These are phyloP conservation scores for Pipistrellus nathusii DNA, from an alignment of 2,797 vertebrate genomes.

Conservation along the genomic window DNA sequence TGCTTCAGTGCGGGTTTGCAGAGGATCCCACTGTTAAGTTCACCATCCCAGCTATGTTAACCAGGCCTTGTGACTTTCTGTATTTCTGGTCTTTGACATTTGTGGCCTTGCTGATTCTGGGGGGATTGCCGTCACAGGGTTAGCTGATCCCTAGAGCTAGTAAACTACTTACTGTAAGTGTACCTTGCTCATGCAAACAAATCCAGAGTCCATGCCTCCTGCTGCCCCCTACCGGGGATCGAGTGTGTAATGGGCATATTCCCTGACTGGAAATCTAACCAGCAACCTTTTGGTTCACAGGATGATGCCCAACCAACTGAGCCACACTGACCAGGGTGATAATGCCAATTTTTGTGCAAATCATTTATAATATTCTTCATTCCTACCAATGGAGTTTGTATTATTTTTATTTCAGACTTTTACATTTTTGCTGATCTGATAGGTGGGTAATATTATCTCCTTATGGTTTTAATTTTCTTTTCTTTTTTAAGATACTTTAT, in stretches of 20 bases:
- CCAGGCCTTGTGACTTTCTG: not conserved
- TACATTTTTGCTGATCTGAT: not conserved
- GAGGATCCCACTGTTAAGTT: not conserved
- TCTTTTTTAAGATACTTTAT: no score
- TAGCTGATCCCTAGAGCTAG: not conserved
- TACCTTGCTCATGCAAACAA: not conserved
- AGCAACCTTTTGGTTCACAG: not conserved
- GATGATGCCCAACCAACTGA: not conserved
- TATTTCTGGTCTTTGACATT: not conserved
- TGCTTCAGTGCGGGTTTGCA: not conserved
- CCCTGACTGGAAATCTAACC: not conserved
- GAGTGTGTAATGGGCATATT: not conserved
- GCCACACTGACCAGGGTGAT: not conserved
- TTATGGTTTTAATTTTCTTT: not conserved
- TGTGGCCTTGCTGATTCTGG: not conserved
- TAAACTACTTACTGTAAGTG: no score
- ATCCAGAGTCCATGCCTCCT: not conserved
- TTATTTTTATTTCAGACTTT: not conserved
- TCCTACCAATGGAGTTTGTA: not conserved
- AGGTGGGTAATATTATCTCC: not conserved
- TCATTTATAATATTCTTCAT: not conserved
- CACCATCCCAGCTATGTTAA: not conserved
- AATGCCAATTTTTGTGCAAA: not conserved
- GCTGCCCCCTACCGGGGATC: fast-evolving
- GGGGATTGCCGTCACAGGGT: no score